These are phyloP conservation scores for Brachypteracias leptosomus DNA, from an alignment of 2,113 vertebrate species.

Conservation along the genomic window DNA sequence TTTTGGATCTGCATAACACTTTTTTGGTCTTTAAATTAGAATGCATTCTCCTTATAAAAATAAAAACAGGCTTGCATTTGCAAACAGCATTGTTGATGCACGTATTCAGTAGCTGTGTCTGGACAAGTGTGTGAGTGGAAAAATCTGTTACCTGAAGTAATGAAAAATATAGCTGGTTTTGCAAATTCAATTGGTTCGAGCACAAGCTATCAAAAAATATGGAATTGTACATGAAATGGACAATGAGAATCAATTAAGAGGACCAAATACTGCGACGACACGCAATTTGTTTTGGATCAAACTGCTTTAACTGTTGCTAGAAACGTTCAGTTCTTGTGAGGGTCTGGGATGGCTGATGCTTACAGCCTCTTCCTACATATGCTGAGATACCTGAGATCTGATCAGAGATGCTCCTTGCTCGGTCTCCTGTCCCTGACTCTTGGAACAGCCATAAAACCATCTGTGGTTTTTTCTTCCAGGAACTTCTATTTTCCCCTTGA, in stretches of 20 bases:
- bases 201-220: background rate
- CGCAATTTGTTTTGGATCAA: background rate
- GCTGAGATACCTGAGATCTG: background rate
- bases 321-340: background rate
- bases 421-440: rapidly evolving
- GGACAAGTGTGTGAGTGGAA: background rate
- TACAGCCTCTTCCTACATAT: background rate
- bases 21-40: background rate
- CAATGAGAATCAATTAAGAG: background rate
- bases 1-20: background rate
- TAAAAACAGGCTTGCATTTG: background rate
- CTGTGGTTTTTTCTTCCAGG: background rate
- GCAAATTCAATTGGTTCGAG: background rate
- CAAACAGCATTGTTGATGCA: background rate
- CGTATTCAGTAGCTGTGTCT: background rate
- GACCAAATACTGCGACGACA: background rate
- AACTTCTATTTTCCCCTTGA: background rate
- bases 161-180: background rate
- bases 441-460: background rate
- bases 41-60: background rate
- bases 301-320: background rate
- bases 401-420: background rate
- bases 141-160: background rate
- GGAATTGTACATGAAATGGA: background rate
- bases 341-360: background rate